Evolutionary conservation across 1,140 invertebrate species (phyloP), one percentile per base, ranked within the genome.

Genomic region (Apis cerana): DNA sequence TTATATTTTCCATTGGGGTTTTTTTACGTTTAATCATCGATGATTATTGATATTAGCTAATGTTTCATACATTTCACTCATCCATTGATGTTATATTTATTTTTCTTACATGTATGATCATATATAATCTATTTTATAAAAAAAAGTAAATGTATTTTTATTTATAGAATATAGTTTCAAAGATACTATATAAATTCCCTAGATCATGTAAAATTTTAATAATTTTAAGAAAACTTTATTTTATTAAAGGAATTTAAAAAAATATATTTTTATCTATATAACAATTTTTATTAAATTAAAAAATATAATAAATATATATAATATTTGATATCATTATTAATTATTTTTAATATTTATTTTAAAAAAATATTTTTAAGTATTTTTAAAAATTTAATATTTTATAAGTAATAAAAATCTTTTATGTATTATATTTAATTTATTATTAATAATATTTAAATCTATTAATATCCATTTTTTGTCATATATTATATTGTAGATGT

Each of bases 21-120:
- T 58, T 76, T 59, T 1, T 58, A 13, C 1, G 9, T 76, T 54
- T 82, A 27, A 54, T 82, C 80, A 82, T 76, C 19, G 80, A 76
- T 76, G 23, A 69, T 17, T 54, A 52, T 48, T 15, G 13, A 68
- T 54, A 5, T 17, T 7, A 76, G 2, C 17, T 17, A 65, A 2
- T 54, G 64, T 50, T 69, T 75, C 64, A 68, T 82, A 52, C 74
- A 76, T 76, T 10, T 50, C 23, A 69, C 0, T 76, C n/a, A n/a
- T 23, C 19, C 43, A 12, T n/a, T 59, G 17, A 62, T 13, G 15
- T 59, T 43, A 59, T n/a, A 33, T 74, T 27, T 67, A 23, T 48
- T 74, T 56, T 50, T 10, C 15, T 50, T 56, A 19, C 21, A 21
- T 75, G 17, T 17, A 43, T 43, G 33, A 43, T 43, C 33, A 43